phyloP scores from a whole-genome alignment of 2,888 invertebrate genomes.

The Branchipolynoe longqiensis region DNA sequence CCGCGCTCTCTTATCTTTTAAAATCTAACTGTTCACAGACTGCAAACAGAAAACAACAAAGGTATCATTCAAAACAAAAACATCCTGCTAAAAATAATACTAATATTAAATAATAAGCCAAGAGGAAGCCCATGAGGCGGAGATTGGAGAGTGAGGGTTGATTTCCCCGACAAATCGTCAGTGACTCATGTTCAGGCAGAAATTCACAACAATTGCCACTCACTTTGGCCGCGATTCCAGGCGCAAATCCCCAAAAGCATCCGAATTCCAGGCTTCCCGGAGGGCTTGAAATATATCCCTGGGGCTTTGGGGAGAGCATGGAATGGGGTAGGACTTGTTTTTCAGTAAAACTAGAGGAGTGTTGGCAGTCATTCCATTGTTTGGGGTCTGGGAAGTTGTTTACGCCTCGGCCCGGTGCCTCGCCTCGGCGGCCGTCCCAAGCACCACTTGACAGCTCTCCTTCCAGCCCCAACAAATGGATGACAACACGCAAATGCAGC shows the following conservation, averaged over 20 bases:
- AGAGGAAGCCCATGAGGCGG: too few species aligned
- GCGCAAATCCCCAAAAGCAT: neutral
- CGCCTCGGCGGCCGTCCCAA: neutral
- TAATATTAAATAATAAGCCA: too few species aligned
- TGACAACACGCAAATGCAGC: neutral
- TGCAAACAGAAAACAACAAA: too few species aligned
- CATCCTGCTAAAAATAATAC: too few species aligned
- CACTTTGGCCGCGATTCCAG: neutral
- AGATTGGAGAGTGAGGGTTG: too few species aligned
- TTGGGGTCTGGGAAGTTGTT: conserved; percentile 2
- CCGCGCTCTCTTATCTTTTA: too few species aligned
- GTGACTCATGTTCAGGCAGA: too few species aligned
- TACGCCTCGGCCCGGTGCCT: conserved; percentile 6
- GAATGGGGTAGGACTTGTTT: neutral
- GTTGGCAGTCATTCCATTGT: conserved; percentile 49
- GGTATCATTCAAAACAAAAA: too few species aligned
- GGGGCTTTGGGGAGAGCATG: too few species aligned
- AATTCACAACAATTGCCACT: conserved; percentile 22
- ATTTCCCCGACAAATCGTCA: too few species aligned
- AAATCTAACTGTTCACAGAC: too few species aligned
- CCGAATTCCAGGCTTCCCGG: neutral
- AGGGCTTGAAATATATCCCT: neutral
- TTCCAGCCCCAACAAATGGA: neutral
- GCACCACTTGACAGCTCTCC: conserved; percentile 6
- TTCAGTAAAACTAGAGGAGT: neutral